Evolutionary conservation across 2,113 vertebrate species (phyloP).

Genomic region (Sialia sialis): DNA sequence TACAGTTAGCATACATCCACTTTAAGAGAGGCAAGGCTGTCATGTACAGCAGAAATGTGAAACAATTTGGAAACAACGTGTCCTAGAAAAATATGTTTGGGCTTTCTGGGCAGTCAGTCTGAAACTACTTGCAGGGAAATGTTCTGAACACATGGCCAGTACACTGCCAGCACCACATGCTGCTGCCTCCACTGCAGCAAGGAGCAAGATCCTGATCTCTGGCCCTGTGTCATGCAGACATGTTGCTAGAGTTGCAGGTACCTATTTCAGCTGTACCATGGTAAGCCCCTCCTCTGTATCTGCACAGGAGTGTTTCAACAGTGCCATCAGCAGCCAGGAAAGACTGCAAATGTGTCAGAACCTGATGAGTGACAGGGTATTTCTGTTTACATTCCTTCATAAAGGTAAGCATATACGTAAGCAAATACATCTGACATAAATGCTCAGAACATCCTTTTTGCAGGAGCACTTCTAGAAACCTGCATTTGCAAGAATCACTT

Average conservation of each 20-base stretch:
- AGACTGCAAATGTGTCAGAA: not conserved
- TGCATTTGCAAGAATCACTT: not conserved
- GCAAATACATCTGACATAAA: not conserved
- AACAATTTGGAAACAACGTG: not conserved
- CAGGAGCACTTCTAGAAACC: not conserved
- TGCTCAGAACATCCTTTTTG: not conserved
- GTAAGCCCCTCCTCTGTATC: not conserved
- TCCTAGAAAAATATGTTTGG: not conserved
- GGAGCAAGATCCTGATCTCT: not conserved
- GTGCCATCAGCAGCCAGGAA: not conserved
- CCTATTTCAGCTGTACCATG: not conserved
- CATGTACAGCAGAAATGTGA: not conserved
- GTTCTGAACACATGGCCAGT: not conserved
- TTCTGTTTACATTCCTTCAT: not conserved
- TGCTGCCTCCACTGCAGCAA: not conserved
- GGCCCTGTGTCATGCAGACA: fast-evolving
- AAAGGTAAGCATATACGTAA: not conserved
- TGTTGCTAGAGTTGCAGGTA: not conserved
- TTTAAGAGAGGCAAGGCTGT: not conserved
- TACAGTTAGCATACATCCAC: not conserved
- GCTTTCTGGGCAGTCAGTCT: not conserved
- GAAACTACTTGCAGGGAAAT: not conserved
- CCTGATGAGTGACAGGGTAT: not conserved
- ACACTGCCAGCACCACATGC: not conserved
- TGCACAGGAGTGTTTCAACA: not conserved